A percentile compares a stretch with the other conserved stretches of the same genome.
Evolutionary conservation across 1,140 invertebrate species (phyloP).

Genomic region (Pararge aegeria): DNA sequence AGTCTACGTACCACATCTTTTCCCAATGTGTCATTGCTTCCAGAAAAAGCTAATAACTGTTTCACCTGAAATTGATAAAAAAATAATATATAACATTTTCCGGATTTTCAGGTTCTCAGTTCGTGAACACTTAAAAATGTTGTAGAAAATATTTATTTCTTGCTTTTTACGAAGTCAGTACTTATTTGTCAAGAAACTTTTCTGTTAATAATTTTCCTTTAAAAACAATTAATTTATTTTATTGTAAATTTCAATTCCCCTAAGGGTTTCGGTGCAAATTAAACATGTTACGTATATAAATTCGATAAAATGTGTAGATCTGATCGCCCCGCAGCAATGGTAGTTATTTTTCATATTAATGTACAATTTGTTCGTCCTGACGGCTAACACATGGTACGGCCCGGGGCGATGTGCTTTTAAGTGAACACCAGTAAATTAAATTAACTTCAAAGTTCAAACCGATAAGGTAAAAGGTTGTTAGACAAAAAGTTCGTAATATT

Average conservation of each 20-base stretch:
- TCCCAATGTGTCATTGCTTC: too few relatives aligned
- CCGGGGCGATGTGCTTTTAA: slow-evolving; percentile 34
- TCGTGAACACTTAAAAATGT: too few relatives aligned
- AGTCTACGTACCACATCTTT: too few relatives aligned
- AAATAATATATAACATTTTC: too few relatives aligned
- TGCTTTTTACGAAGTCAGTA: too few relatives aligned
- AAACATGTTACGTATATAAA: slow-evolving; percentile 13
- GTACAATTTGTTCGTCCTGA: slow-evolving; percentile 34
- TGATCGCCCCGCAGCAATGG: slow-evolving; percentile 29
- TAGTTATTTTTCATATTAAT: slow-evolving; percentile 36
- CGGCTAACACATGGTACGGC: slow-evolving; percentile 50
- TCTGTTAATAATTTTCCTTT: too few relatives aligned
- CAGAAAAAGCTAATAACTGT: too few relatives aligned
- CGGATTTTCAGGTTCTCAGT: too few relatives aligned
- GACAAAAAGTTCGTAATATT: background rate
- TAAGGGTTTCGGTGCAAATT: background rate
- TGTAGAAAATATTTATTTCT: too few relatives aligned
- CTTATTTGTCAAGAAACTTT: too few relatives aligned
- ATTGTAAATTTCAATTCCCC: background rate
- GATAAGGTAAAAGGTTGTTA: slow-evolving; percentile 11
- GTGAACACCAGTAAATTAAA: slow-evolving; percentile 44
- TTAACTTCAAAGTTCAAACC: slow-evolving; percentile 33
- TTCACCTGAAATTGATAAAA: too few relatives aligned
- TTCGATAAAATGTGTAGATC: slow-evolving; percentile 13
- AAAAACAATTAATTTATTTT: background rate